phyloP scores from a whole-genome alignment of 2,797 vertebrate species.

The Alcedo quadribrachys region DNA sequence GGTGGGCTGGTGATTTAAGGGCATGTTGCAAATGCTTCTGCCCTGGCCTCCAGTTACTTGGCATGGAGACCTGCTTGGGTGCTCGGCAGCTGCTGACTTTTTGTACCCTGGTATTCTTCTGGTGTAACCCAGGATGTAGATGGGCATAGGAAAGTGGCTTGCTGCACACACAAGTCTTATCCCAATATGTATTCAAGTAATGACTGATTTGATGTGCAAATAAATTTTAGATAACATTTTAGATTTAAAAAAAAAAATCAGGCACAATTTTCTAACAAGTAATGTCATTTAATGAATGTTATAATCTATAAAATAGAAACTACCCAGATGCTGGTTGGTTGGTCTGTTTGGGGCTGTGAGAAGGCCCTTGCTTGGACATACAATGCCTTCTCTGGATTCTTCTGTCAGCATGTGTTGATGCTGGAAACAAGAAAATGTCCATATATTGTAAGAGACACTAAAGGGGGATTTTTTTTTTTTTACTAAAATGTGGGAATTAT shows the following conservation, averaged over 20 bases:
- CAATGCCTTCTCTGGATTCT: not conserved
- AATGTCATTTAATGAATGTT: slow-evolving; percentile 72
- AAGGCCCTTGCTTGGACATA: slow-evolving; percentile 29
- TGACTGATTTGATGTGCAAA: not conserved
- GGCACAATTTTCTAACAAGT: slow-evolving; percentile 62
- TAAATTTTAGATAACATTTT: not conserved
- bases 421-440: slow-evolving; percentile 26
- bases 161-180: not conserved
- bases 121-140: not conserved
- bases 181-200: not conserved
- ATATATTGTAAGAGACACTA: slow-evolving; percentile 25
- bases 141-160: not conserved
- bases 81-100: not conserved
- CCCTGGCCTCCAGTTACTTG: not conserved
- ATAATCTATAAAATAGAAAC: slow-evolving; percentile 71
- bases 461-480: slow-evolving; percentile 3
- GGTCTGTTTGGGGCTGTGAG: slow-evolving; percentile 43
- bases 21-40: too few relatives aligned
- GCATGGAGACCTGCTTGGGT: not conserved
- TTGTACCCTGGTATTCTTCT: not conserved
- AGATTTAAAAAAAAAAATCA: not conserved
- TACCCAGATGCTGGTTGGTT: slow-evolving; percentile 68
- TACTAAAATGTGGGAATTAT: not conserved
- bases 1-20: not conserved
- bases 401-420: slow-evolving; percentile 18